Conservation (phyloP, 2,113 vertebrate species). For the Neoarius graeffei region DNA sequence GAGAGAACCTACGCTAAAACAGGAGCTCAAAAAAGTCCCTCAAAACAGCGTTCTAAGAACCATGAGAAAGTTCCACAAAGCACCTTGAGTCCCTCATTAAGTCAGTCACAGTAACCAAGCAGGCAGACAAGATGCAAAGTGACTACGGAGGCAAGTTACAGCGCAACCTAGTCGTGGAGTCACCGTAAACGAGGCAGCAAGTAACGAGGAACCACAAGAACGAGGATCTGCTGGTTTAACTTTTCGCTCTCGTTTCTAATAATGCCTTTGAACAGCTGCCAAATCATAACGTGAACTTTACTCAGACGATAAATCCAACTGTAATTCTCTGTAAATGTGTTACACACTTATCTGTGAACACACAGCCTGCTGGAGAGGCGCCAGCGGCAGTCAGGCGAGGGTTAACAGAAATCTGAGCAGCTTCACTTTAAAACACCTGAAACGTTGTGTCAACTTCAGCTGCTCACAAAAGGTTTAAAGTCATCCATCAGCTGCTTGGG, state of each 20-base stretch:
- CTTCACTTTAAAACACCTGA: not conserved
- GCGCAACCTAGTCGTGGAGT: not conserved
- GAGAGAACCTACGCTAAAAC: too few relatives aligned
- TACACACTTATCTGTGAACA: not conserved
- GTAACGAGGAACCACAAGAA: not conserved
- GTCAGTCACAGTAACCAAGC: not conserved
- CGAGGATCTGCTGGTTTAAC: not conserved
- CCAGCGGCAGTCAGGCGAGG: not conserved
- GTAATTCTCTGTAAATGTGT: not conserved
- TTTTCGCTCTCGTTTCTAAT: not conserved
- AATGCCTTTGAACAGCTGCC: not conserved
- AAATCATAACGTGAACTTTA: not conserved
- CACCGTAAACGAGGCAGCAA: not conserved
- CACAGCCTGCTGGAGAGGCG: not conserved
- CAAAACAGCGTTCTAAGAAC: too few relatives aligned
- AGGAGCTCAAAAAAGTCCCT: too few relatives aligned
- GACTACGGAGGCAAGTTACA: not conserved
- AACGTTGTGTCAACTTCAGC: not conserved
- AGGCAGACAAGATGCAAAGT: too few relatives aligned
- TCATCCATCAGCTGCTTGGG: not conserved
- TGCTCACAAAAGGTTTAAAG: not conserved
- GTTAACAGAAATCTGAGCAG: conserved; percentile 9
- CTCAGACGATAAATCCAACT: not conserved
- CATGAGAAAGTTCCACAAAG: too few relatives aligned
- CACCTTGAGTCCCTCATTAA: too few relatives aligned